Conservation (phyloP, 2,797 vertebrate genomes). For the Otus scops region DNA sequence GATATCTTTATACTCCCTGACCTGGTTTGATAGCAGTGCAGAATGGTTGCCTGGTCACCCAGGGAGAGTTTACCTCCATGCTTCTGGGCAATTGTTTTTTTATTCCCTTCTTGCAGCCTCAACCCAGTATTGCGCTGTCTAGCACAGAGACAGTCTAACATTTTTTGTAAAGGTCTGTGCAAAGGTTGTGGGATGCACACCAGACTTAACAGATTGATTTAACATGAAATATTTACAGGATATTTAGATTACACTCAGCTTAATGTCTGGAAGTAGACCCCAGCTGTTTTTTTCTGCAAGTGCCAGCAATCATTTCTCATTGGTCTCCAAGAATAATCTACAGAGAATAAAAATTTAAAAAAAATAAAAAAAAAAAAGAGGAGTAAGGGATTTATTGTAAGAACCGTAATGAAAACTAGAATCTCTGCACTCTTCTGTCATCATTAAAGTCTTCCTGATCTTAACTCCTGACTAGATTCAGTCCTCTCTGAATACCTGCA, state of each 20-base stretch:
- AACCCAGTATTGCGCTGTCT: not conserved
- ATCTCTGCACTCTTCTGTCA: not conserved
- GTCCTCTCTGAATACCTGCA: not conserved
- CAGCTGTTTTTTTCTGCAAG: not conserved
- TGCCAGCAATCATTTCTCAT: not conserved
- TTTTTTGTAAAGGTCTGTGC: not conserved
- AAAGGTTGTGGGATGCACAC: not conserved
- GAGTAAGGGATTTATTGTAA: not conserved
- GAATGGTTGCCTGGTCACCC: not conserved
- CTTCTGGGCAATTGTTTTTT: not conserved
- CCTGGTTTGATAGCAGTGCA: not conserved
- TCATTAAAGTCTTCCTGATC: not conserved
- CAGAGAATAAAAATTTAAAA: not conserved
- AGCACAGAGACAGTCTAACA: not conserved
- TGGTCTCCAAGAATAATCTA: not conserved
- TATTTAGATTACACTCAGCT: slow-evolving; percentile 4
- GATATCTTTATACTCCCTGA: not conserved
- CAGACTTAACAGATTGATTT: slow-evolving; percentile 22
- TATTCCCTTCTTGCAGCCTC: not conserved
- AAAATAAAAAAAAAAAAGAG: not conserved
- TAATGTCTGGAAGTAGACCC: not conserved
- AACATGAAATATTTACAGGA: slow-evolving; percentile 13
- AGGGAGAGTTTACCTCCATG: not conserved
- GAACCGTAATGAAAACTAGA: not conserved
- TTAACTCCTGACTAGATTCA: not conserved